Evolutionary conservation across 2,797 vertebrate genomes (phyloP), one percentile per base, ranked within the genome.

Genomic region (Schizopygopsis malacanthus): DNA sequence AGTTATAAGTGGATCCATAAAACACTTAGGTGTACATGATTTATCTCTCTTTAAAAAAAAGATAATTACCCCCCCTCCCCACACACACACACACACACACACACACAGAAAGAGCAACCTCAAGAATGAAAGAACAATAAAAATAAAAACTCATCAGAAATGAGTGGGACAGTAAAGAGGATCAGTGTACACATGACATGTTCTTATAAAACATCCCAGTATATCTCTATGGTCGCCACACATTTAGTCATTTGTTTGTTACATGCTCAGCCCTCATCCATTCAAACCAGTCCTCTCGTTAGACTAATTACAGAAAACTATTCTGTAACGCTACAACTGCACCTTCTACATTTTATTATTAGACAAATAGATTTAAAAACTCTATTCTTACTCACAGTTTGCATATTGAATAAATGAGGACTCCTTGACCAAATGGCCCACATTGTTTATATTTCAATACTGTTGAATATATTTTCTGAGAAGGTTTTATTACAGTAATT

Each of bases 331-430:
- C 54, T 54, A 45, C 76, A 72, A 41, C 39, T 50, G 52, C 50
- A 59, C 61, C 70, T 81, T 85, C 47, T 13, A 47, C 25, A 1
- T 86, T 61, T 82, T 87, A 88, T 86, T 80, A 82, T 88, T 82
- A 86, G 75, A 84, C 81, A 85, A 77, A 78, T 83, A 80, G 69
- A 47, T 82, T 28, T 28, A 28, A 28, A 28, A 28, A 28, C 25
- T 28, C 1, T 28, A 28, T 28, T 28, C 25, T 28, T 28, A 28
- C 25, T 28, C 25, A 28, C 25, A 28, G 25, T 28, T 28, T 28
- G 25, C 25, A 28, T 28, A 28, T 28, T 28, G 25, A 28, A 28
- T 28, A 28, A 28, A 28, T 28, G 25, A 28, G 25, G 25, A 28
- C 25, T 28, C 25, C 25, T 28, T 28, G 25, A 28, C 25, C 25